These are phyloP conservation scores for Oncorhynchus kisutch DNA, from an alignment of 2,113 vertebrate species.

Conservation along the genomic window DNA sequence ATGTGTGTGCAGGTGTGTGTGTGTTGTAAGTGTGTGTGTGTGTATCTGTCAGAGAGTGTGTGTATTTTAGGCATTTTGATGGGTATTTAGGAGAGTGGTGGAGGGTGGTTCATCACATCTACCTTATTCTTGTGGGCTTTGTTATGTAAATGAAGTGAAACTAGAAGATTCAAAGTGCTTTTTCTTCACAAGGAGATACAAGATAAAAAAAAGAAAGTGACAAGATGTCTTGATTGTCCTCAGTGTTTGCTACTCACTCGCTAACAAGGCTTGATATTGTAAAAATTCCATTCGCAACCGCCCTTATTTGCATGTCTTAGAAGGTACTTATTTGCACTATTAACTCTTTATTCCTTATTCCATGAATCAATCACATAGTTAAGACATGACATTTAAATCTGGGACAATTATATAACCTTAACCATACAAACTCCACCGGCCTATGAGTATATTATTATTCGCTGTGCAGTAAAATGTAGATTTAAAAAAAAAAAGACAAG, in stretches of 20 bases:
- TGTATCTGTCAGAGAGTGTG: conserved; percentile 6
- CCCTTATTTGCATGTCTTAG: conserved; percentile 89
- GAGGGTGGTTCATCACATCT: conserved; percentile 85
- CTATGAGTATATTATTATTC: conserved; percentile 7
- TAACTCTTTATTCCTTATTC: conserved; percentile 75
- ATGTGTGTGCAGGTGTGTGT: conserved; percentile 18
- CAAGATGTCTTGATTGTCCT: conserved; percentile 96
- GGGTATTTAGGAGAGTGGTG: conserved; percentile 57
- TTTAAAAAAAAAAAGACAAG: conserved; percentile 15
- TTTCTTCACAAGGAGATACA: conserved; percentile 90
- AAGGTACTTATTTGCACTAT: conserved; percentile 86
- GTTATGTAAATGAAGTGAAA: conserved; percentile 97
- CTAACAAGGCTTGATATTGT: conserved; percentile 97
- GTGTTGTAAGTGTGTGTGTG: neutral
- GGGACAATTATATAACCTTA: conserved; percentile 30
- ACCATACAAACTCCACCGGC: neutral
- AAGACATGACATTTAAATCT: conserved; percentile 26
- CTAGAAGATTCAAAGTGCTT: conserved; percentile 97
- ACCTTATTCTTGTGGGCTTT: conserved; percentile 94
- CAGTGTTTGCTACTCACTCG: conserved; percentile 88
- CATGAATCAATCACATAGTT: neutral
- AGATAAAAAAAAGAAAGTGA: conserved; percentile 85
- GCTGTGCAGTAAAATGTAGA: conserved; percentile 1
- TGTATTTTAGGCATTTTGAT: conserved; percentile 57
- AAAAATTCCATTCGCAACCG: conserved; percentile 91